A percentile compares a stretch with the other conserved stretches of the same genome.
Conservation (phyloP, 2,888 invertebrate species). For the Pecten maximus region DNA sequence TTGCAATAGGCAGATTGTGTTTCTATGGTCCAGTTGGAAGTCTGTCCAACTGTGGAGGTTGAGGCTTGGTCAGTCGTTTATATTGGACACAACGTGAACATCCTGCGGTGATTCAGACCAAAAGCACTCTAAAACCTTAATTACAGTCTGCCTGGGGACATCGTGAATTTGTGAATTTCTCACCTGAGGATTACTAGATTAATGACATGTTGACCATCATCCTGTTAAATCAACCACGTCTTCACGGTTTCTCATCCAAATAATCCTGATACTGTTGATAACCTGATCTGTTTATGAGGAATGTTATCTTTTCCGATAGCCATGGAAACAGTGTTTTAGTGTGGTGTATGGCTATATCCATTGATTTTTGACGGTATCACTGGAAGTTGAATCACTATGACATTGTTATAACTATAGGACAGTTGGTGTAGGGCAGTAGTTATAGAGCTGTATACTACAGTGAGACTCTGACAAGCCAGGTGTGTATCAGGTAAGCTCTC, state of each 20-base stretch:
- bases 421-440: background rate
- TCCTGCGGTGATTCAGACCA: background rate
- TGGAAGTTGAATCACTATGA: slow-evolving; percentile 17
- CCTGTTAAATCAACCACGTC: background rate
- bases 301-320: slow-evolving; percentile 26
- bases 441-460: background rate
- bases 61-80: background rate
- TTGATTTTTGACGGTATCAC: slow-evolving; percentile 21
- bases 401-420: background rate
- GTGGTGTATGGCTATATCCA: background rate
- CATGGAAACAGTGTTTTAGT: slow-evolving; percentile 19
- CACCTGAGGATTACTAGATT: background rate
- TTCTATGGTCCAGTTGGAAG: background rate
- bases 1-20: background rate
- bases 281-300: background rate
- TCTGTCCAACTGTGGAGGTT: background rate
- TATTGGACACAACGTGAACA: background rate
- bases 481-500: background rate
- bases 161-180: background rate
- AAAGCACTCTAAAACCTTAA: background rate
- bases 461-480: background rate
- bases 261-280: slow-evolving; percentile 13
- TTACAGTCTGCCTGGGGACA: background rate
- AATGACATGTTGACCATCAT: slow-evolving; percentile 14
- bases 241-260: background rate